Conservation (phyloP, 1,140 invertebrate species). For the Drosophila simulans region DNA sequence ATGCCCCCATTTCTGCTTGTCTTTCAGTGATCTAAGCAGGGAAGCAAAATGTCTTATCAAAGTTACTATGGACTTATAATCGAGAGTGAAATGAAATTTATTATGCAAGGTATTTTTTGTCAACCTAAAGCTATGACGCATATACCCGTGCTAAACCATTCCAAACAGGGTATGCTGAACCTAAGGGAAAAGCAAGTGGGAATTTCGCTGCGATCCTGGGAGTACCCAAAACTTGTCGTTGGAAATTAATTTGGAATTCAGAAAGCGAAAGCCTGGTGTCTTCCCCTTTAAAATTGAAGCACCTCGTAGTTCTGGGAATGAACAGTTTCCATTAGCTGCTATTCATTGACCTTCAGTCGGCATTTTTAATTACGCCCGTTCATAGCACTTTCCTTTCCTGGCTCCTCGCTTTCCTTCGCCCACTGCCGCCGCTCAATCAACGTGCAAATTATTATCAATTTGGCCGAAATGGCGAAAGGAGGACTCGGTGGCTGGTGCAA, state of each 20-base stretch:
- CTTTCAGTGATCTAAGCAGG: too few species aligned
- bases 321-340: slow-evolving; percentile 51
- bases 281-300: slow-evolving; percentile 15
- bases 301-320: slow-evolving; percentile 15
- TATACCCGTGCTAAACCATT: too few species aligned
- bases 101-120: too few species aligned
- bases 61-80: not conserved
- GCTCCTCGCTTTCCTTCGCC: slow-evolving; percentile 16
- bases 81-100: too few species aligned
- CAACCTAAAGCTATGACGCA: too few species aligned
- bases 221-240: slow-evolving; percentile 49
- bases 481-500: slow-evolving; percentile 16
- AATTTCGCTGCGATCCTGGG: slow-evolving; percentile 37
- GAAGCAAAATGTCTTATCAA: not conserved
- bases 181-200: slow-evolving; percentile 28
- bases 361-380: slow-evolving; percentile 60
- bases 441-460: slow-evolving; percentile 79
- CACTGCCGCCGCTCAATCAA: slow-evolving; percentile 55
- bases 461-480: slow-evolving; percentile 37
- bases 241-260: slow-evolving; percentile 73
- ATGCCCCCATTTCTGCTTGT: not conserved
- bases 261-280: slow-evolving; percentile 40
- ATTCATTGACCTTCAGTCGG: slow-evolving; percentile 59
- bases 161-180: slow-evolving; percentile 14
- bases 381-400: slow-evolving; percentile 22